Percentiles rank a stretch among this genome's conserved stretches.
These are phyloP conservation scores for Ardeotis arabs DNA, from an alignment of 2,113 vertebrate species.

Conservation along the genomic window DNA sequence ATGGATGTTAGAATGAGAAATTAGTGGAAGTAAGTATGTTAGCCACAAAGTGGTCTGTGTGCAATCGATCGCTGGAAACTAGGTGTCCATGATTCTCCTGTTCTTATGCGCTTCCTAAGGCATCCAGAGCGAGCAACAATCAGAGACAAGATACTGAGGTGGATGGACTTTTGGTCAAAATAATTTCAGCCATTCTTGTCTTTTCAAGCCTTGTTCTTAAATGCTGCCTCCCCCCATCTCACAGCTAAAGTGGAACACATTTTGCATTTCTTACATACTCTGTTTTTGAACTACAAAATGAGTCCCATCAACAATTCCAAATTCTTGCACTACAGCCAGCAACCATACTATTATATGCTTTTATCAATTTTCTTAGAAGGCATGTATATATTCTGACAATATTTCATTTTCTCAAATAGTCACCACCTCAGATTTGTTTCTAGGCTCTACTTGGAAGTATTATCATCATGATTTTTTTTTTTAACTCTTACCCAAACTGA, in stretches of 20 bases:
- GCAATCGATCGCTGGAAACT: background rate
- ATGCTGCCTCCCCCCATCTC: background rate
- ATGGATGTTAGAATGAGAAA: background rate
- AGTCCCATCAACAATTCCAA: background rate
- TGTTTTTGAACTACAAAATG: background rate
- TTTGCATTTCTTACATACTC: background rate
- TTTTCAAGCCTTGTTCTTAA: background rate
- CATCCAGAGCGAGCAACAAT: background rate
- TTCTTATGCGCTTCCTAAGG: background rate
- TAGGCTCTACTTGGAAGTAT: background rate
- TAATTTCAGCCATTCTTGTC: background rate
- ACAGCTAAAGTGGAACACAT: background rate
- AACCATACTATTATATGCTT: background rate
- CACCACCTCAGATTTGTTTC: background rate
- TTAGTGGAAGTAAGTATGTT: background rate
- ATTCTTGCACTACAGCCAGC: background rate
- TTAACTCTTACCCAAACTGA: background rate
- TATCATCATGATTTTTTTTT: background rate
- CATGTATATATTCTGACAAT: background rate
- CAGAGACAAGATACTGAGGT: background rate
- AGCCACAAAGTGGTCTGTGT: background rate
- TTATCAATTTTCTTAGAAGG: background rate
- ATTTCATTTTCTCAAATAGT: background rate
- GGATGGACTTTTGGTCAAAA: background rate
- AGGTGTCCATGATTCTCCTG: background rate